phyloP scores from a whole-genome alignment of 2,113 vertebrate species.

The Laticauda laticaudata region DNA sequence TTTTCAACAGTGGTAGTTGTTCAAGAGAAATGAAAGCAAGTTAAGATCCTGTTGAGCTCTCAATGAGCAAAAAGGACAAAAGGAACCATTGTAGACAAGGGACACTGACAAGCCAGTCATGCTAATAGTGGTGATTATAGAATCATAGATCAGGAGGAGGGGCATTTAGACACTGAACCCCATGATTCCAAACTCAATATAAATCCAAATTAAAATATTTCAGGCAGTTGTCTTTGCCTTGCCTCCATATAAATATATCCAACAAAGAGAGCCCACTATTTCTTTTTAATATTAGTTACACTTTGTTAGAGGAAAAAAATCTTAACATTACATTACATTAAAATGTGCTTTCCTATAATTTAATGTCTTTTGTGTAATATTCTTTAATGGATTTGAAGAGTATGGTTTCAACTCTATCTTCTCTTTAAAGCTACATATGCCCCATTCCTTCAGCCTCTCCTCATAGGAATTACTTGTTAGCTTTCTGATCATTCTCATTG shows the following conservation, averaged over 20 bases:
- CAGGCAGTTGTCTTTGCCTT: not conserved
- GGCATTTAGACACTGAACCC: not conserved
- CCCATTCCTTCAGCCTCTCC: not conserved
- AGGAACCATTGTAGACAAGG: not conserved
- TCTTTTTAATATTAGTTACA: not conserved
- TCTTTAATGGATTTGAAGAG: not conserved
- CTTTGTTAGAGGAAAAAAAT: not conserved
- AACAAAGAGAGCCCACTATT: not conserved
- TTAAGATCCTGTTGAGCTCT: not conserved
- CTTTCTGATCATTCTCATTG: not conserved
- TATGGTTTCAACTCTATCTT: not conserved
- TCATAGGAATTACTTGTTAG: not conserved
- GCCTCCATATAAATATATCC: not conserved
- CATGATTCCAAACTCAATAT: not conserved
- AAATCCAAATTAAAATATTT: not conserved
- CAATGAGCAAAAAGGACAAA: not conserved
- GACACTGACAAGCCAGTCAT: not conserved
- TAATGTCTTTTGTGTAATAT: not conserved
- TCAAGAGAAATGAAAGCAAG: not conserved
- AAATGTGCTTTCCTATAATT: not conserved
- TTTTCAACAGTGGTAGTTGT: not conserved
- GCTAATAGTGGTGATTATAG: not conserved
- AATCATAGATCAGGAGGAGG: not conserved
- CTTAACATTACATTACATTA: not conserved
- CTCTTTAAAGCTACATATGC: not conserved